These are phyloP conservation scores for Venustoraphidia nigricollis DNA, from an alignment of 2,888 invertebrate genomes.

Conservation along the genomic window DNA sequence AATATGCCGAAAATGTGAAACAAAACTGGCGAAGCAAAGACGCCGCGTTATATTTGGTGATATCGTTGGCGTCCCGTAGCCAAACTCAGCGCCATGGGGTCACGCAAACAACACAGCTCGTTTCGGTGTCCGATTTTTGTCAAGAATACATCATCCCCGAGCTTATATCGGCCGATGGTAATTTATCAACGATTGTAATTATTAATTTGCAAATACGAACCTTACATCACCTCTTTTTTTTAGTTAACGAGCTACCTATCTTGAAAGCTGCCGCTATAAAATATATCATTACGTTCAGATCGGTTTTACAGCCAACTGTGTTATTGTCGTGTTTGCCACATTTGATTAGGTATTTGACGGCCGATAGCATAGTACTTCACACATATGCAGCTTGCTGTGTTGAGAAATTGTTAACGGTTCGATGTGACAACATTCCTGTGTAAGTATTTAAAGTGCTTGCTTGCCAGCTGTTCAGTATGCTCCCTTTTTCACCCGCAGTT, in stretches of 20 bases:
- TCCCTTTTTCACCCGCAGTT: too few relatives aligned
- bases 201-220: neutral
- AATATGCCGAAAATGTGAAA: slow-evolving; percentile 59
- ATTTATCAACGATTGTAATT: slow-evolving; percentile 10
- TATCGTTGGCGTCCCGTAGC: slow-evolving; percentile 82
- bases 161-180: slow-evolving; percentile 57
- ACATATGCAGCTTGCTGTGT: slow-evolving; percentile 88
- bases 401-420: slow-evolving; percentile 74
- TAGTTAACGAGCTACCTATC: slow-evolving; percentile 78
- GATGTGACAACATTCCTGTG: slow-evolving; percentile 36
- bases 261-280: slow-evolving; percentile 94
- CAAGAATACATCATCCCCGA: slow-evolving; percentile 73
- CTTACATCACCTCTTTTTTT: slow-evolving; percentile 20
- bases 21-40: slow-evolving; percentile 89
- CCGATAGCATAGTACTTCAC: slow-evolving; percentile 75
- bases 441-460: slow-evolving; percentile 29
- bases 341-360: slow-evolving; percentile 58
- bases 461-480: too few relatives aligned
- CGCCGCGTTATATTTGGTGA: slow-evolving; percentile 90
- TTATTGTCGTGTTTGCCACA: slow-evolving; percentile 61
- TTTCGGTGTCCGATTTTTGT: slow-evolving; percentile 56
- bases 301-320: slow-evolving; percentile 67
- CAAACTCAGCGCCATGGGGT: slow-evolving; percentile 81
- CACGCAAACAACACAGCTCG: slow-evolving; percentile 78
- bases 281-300: slow-evolving; percentile 90